Evolutionary conservation across 1,140 invertebrate genomes (phyloP).

Genomic region (Diprion similis): DNA sequence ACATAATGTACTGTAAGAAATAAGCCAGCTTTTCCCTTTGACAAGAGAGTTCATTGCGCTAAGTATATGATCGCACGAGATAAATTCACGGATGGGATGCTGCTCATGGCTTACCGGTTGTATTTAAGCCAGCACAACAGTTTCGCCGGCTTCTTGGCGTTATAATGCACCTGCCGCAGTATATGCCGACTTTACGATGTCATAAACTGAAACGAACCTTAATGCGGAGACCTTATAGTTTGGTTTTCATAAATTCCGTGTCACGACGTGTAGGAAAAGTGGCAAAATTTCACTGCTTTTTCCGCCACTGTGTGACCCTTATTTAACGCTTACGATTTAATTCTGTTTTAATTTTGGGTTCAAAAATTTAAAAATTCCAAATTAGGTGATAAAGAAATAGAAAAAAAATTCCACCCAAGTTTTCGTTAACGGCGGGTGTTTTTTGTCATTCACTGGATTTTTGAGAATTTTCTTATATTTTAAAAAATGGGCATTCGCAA

Average conservation of each 20-base stretch:
- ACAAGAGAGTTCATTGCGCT: too few species aligned
- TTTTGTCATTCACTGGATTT: too few species aligned
- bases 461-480: too few species aligned
- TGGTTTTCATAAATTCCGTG: conserved; percentile 48
- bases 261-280: not conserved
- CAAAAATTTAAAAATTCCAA: too few species aligned
- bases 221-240: conserved; percentile 53
- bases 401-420: too few species aligned
- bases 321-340: too few species aligned
- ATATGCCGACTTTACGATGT: conserved; percentile 42
- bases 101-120: conserved; percentile 19
- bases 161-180: conserved; percentile 44
- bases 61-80: not conserved
- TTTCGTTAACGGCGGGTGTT: too few species aligned
- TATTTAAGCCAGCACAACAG: conserved; percentile 28
- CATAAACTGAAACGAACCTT: conserved; percentile 50
- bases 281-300: not conserved
- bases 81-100: not conserved
- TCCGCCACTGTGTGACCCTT: not conserved
- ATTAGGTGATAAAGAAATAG: too few species aligned
- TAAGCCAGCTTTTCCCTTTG: too few species aligned
- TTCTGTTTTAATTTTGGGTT: too few species aligned
- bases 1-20: too few species aligned
- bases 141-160: conserved; percentile 13
- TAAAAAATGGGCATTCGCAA: too few species aligned